A percentile compares a stretch with the other conserved stretches of the same genome.
Conservation (phyloP, 2,113 vertebrate genomes). For the Eulemur macaco region DNA sequence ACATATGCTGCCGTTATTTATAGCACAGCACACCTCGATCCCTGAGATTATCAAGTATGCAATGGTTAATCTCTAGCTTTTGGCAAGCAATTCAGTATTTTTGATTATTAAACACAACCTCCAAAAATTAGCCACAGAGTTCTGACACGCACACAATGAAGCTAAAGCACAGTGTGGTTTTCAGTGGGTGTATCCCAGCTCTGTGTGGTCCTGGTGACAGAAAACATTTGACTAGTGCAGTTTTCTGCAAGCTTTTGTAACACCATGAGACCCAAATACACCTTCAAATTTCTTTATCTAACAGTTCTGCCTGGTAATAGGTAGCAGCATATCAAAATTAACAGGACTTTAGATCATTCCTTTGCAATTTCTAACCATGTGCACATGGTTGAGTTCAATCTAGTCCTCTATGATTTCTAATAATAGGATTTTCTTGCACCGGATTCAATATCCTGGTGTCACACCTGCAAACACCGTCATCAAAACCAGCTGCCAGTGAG, state of each 20-base stretch:
- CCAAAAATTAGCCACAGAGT: neutral
- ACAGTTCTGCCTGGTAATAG: accelerated
- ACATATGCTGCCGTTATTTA: neutral
- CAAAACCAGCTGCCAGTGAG: neutral
- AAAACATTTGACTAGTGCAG: neutral
- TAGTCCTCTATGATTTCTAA: neutral
- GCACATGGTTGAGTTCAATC: too few relatives aligned
- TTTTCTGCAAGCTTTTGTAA: neutral
- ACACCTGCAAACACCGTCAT: neutral
- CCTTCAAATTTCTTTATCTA: neutral
- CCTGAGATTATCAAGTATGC: neutral
- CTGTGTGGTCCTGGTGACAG: neutral
- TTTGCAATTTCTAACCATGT: neutral
- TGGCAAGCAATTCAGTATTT: neutral
- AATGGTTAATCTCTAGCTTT: neutral
- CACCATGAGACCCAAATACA: neutral
- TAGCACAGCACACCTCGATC: neutral
- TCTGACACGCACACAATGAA: neutral
- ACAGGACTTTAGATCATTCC: neutral
- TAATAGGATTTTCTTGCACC: neutral
- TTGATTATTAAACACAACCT: neutral
- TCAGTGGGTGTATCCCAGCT: neutral
- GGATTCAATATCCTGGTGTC: neutral
- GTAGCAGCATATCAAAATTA: neutral
- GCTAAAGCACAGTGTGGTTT: neutral